These are phyloP conservation scores for Trichoplusia ni DNA, from an alignment of 1,140 invertebrate species.

Conservation along the genomic window DNA sequence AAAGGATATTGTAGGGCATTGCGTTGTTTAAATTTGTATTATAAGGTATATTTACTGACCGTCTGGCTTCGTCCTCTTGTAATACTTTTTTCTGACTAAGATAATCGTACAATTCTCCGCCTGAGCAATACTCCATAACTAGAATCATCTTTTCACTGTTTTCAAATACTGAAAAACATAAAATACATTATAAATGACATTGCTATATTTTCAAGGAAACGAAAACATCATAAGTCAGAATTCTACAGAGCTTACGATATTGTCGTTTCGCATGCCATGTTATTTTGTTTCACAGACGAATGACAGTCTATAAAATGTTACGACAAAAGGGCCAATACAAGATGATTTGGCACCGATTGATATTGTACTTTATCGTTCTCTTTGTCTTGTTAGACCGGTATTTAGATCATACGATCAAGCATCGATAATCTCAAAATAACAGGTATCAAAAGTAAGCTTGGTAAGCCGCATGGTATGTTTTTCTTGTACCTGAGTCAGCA, in stretches of 20 bases:
- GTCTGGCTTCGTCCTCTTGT: conserved; percentile 94
- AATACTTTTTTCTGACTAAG: conserved; percentile 96
- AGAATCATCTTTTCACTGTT: conserved; percentile 99
- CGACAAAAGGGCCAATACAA: conserved; percentile 22
- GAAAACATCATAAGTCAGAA: neutral
- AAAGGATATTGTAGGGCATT: too few relatives aligned
- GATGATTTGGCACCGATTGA: conserved; percentile 24
- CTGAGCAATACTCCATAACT: conserved; percentile 99
- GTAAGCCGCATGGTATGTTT: too few relatives aligned
- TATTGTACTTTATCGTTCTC: conserved; percentile 8
- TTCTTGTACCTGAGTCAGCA: too few relatives aligned
- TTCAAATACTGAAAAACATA: conserved; percentile 93
- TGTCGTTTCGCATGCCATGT: conserved; percentile 4
- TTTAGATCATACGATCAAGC: conserved; percentile 15
- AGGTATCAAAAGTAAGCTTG: neutral
- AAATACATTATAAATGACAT: conserved; percentile 22
- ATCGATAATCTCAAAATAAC: conserved; percentile 8
- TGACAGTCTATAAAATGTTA: neutral
- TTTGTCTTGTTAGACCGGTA: conserved; percentile 5
- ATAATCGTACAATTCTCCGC: conserved; percentile 99
- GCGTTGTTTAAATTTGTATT: too few relatives aligned
- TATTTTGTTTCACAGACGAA: neutral
- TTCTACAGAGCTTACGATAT: neutral
- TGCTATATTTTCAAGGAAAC: neutral
- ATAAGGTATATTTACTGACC: conserved; percentile 62